phyloP scores from a whole-genome alignment of 2,797 vertebrate genomes.

The Sebastes minor region DNA sequence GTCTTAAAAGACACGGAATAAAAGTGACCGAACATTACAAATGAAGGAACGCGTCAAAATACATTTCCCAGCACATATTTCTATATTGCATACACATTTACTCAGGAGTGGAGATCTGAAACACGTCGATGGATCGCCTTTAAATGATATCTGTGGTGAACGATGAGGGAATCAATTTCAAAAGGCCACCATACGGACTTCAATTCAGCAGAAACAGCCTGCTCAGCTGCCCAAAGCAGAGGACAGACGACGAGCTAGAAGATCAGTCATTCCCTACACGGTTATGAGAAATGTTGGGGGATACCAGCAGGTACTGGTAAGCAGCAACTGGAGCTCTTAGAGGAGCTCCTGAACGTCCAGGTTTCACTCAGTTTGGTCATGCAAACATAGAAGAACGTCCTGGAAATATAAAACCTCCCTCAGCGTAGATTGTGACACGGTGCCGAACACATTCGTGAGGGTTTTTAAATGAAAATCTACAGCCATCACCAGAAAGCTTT shows the following conservation, averaged over 20 bases:
- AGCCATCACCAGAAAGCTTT: conserved; percentile 33
- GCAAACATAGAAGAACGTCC: conserved; percentile 51
- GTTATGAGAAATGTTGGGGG: conserved; percentile 31
- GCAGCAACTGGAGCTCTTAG: conserved; percentile 60
- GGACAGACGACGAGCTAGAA: conserved; percentile 33
- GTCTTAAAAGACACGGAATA: conserved; percentile 66
- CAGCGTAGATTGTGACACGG: conserved; percentile 51
- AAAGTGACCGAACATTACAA: conserved; percentile 74
- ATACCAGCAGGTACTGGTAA: conserved; percentile 61
- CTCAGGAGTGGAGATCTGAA: conserved; percentile 64
- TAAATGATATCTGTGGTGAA: conserved; percentile 30
- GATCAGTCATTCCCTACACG: conserved; percentile 48
- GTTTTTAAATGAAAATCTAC: conserved; percentile 27
- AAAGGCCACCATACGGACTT: conserved; percentile 72
- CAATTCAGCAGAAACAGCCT: conserved; percentile 40
- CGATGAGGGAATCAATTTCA: conserved; percentile 41
- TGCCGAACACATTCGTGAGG: conserved; percentile 64
- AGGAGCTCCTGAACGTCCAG: conserved; percentile 46
- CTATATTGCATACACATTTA: conserved; percentile 81
- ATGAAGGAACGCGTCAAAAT: conserved; percentile 59
- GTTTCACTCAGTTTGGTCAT: conserved; percentile 68
- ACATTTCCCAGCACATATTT: conserved; percentile 69
- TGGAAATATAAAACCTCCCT: conserved; percentile 30
- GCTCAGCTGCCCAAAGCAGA: conserved; percentile 35
- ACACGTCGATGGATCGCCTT: conserved; percentile 41